Base-by-base conservation (phyloP, 2,797 vertebrate species). In the Clarias pachynema region DNA sequence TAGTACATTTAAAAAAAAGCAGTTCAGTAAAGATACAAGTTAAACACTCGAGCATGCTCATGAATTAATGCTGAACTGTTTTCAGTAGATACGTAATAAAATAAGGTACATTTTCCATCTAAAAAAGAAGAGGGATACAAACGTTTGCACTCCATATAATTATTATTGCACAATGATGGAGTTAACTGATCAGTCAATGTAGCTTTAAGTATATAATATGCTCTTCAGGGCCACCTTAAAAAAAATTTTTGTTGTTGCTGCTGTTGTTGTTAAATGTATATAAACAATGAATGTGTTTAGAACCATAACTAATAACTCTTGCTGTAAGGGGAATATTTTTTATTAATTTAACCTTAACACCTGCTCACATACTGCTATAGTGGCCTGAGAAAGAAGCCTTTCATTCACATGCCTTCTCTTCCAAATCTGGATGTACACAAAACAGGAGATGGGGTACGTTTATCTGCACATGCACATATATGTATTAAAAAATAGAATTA, bases 331-430 rank as follows among this genome's bases (percentile, higher is more conserved):
- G 57, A 79, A 62, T 20, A 24, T 62, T n/a, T n/a, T 4, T 65
- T 6, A 70, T 15, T 3, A 26, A 83, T 70, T 92, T 87, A 69
- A 82, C 94, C 97, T 99, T 99, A 97, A 99, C 95, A 87, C 34
- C 69, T 90, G 82, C 84, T 93, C 90, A 99, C 96, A 89, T 99
- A 99, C 93, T 99, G 98, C 95, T 99, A 99, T 90, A 99, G 98
- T 93, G 98, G 98, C 92, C 95, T 99, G 87, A 96, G 97, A 90
- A 99, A 99, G 95, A 99, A 98, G 92, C 96, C 97, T 16, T 97
- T 98, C 91, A 97, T 99, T 89, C 97, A 99, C 89, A 97, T 98
- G 97, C 98, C 98, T 49, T 97, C 97, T 87, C 95, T 99, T 92
- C 98, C 98, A 85, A 96, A 95, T 89, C 95, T 99, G 91, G 97